Evolutionary conservation across 2,113 vertebrate genomes (phyloP), one percentile per base, ranked within the genome.

Genomic region (Cygnus buccinator): DNA sequence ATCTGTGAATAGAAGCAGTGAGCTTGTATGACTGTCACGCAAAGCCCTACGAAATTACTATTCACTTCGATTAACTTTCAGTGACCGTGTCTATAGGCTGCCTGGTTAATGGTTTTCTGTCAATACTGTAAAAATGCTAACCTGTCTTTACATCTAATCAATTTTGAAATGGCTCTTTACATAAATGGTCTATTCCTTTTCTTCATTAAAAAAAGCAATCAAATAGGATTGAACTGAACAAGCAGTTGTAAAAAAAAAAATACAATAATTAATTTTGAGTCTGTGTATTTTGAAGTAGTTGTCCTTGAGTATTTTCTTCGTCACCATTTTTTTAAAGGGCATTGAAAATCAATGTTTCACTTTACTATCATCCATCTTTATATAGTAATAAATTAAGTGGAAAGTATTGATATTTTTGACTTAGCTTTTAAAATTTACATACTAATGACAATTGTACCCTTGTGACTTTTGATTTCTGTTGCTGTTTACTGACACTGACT

Each of bases 321-420:
- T 98, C 89, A 93, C 98, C 90, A 89, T 97, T 98, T 98, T 52
- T 98, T 98, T 98, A 98, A 98, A 98, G 98, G 98, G 98, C 98
- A 98, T 98, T 98, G 98, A 97, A 98, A 98, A 98, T 99, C 99
- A 97, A 99, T 99, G 98, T 97, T 93, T 96, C 93, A 96, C 98
- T 97, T 97, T 98, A 97, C 98, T 95, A 87, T 98, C 98, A 99
- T 99, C 98, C 98, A 98, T 99, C 99, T 99, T 98, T 98, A 98
- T 99, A 99, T 98, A 98, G 99, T 99, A 99, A 99, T 99, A 99
- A 99, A 99, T 99, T 99, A 99, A 99, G 98, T 98, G 98, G 98
- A 98, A 98, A 96, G 97, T 99, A 99, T 99, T 98, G 99, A 99
- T 98, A 98, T 98, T 97, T 98, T 98, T 98, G 95, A 97, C 96